Conservation (phyloP, 1,140 invertebrate genomes). For the Macrosteles quadrilineatus region DNA sequence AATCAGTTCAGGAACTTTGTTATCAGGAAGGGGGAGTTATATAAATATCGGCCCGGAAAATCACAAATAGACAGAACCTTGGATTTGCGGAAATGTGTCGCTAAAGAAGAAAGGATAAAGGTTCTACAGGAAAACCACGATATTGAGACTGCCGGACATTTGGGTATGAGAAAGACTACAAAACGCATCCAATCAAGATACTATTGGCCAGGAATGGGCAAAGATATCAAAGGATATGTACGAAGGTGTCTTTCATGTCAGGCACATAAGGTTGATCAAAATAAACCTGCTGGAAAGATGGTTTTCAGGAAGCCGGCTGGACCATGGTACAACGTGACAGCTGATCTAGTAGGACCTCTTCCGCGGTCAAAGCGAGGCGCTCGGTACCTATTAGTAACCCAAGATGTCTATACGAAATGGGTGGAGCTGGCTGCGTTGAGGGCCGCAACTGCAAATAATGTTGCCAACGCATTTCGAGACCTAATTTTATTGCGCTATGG, state of each 20-base stretch:
- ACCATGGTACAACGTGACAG: slow-evolving; percentile 47
- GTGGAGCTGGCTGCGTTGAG: slow-evolving; percentile 45
- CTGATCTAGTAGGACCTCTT: slow-evolving; percentile 51
- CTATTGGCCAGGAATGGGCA: slow-evolving; percentile 45
- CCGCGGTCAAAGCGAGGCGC: slow-evolving; percentile 46
- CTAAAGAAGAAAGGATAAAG: slow-evolving; percentile 31
- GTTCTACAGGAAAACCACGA: slow-evolving; percentile 42
- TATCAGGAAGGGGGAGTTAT: no score
- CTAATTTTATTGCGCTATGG: slow-evolving; percentile 23
- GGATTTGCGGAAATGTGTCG: slow-evolving; percentile 45
- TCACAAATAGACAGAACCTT: not conserved
- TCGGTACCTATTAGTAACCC: slow-evolving; percentile 47
- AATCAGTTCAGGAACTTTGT: not conserved
- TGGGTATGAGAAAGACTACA: slow-evolving; percentile 44
- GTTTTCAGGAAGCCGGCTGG: slow-evolving; percentile 36
- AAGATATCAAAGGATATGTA: slow-evolving; percentile 41
- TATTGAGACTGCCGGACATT: slow-evolving; percentile 36
- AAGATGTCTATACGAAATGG: slow-evolving; percentile 50
- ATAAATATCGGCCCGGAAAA: no score
- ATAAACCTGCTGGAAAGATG: slow-evolving; percentile 45
- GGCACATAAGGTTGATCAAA: slow-evolving; percentile 43
- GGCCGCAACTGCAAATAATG: slow-evolving; percentile 5
- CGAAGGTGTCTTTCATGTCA: slow-evolving; percentile 42
- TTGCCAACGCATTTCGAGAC: not conserved
- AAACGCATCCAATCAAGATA: slow-evolving; percentile 32